These are phyloP conservation scores for Actinernus sp. DNA, from an alignment of 92 coral and sea anemone genomes.

Conservation along the genomic window DNA sequence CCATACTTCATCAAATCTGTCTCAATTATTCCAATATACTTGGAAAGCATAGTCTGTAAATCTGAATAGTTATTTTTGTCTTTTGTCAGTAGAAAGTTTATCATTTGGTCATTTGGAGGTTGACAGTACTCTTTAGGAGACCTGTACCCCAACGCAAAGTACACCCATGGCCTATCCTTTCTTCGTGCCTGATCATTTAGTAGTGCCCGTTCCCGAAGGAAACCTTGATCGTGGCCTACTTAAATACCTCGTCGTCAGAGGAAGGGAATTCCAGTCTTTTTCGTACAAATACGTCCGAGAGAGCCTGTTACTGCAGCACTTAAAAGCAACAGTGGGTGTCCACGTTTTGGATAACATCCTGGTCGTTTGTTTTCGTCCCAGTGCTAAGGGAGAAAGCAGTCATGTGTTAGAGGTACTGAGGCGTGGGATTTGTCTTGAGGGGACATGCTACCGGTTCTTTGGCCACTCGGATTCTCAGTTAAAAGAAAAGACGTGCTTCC, in stretches of 20 bases:
- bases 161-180: constrained; percentile 48
- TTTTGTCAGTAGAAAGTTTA: no score
- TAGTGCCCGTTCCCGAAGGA: constrained; percentile 61
- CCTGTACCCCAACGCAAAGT: no score
- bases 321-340: constrained; percentile 38
- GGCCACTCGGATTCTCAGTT: constrained; percentile 91
- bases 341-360: constrained; percentile 69
- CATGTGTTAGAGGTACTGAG: constrained; percentile 55
- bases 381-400: constrained; percentile 10
- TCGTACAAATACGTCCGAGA: constrained; percentile 61
- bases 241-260: constrained; percentile 72
- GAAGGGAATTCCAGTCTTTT: constrained; percentile 53
- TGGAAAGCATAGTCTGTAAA: no score
- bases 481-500: constrained; percentile 78
- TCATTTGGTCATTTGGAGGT: no score
- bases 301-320: constrained; percentile 70
- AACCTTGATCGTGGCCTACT: constrained; percentile 51
- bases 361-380: constrained; percentile 64
- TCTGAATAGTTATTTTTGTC: no score
- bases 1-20: no score
- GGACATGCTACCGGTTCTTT: constrained; percentile 70
- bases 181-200: constrained; percentile 66
- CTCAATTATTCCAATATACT: no score
- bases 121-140: no score
- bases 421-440: constrained; percentile 70